A percentile compares a stretch with the other conserved stretches of the same genome.
Evolutionary conservation across 2,113 vertebrate genomes (phyloP).

Genomic region (Stictonetta naevosa): DNA sequence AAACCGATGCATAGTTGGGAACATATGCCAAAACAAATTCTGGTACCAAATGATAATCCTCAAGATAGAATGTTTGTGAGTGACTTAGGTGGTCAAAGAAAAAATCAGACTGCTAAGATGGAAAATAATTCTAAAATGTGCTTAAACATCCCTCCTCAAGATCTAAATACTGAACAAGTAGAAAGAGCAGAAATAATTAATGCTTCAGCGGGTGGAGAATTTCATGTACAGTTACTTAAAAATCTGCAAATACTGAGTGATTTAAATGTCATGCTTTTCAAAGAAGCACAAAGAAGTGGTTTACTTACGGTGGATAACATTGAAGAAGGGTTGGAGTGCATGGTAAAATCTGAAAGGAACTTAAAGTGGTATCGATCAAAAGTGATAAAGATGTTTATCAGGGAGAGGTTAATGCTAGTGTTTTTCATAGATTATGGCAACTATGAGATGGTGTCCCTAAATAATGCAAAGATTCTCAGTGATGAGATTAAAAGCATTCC

Average conservation of each 20-base stretch:
- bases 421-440: constrained; percentile 80
- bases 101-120: neutral
- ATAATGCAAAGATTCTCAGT: constrained; percentile 48
- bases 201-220: constrained; percentile 69
- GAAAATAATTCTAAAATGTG: neutral
- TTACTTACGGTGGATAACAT: constrained; percentile 58
- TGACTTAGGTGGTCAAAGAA: neutral
- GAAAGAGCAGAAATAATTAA: constrained; percentile 73
- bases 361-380: constrained; percentile 75
- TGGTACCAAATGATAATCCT: neutral
- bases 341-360: constrained; percentile 70
- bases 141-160: neutral
- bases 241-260: constrained; percentile 31
- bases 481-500: constrained; percentile 62
- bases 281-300: constrained; percentile 45
- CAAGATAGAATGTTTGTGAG: neutral
- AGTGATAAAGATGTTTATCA: constrained; percentile 58
- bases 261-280: constrained; percentile 61
- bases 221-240: constrained; percentile 77
- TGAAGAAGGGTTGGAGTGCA: constrained; percentile 76
- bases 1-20: neutral
- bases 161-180: constrained; percentile 66
- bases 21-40: neutral
- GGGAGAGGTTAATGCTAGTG: constrained; percentile 62
- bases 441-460: constrained; percentile 64